Evolutionary conservation across 2,113 vertebrate species (phyloP).

Genomic region (Phoenicopterus ruber): DNA sequence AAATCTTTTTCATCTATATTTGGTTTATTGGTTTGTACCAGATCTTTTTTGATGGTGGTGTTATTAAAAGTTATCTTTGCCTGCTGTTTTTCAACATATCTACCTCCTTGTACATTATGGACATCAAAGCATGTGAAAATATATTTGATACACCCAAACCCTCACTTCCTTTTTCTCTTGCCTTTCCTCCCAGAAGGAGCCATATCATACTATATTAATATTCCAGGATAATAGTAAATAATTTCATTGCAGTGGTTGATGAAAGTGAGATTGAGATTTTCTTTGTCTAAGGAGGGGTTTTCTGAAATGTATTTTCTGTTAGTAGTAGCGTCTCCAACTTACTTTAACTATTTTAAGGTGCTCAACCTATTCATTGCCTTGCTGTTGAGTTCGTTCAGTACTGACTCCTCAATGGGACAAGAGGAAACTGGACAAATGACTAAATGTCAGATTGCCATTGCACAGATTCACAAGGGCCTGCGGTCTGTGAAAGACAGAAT

Average conservation of each 20-base stretch:
- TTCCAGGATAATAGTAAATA: neutral
- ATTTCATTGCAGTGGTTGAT: neutral
- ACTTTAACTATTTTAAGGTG: constrained; percentile 73
- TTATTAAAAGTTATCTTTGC: neutral
- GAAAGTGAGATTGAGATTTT: neutral
- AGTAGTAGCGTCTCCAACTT: neutral
- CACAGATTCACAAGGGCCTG: constrained; percentile 71
- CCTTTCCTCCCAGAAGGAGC: neutral
- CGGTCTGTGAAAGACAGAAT: constrained; percentile 42
- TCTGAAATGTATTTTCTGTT: neutral
- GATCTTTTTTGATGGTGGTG: neutral
- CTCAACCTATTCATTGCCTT: constrained; percentile 94
- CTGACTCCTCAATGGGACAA: constrained; percentile 72
- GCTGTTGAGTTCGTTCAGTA: constrained; percentile 91
- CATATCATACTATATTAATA: neutral
- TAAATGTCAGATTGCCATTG: constrained; percentile 84
- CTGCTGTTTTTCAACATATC: neutral
- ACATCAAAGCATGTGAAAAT: neutral
- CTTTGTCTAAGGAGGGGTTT: neutral
- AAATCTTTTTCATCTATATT: neutral
- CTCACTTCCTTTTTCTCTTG: neutral
- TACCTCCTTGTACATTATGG: neutral
- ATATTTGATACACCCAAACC: neutral
- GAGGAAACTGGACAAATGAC: constrained; percentile 78
- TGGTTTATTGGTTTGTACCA: neutral